Base-by-base conservation (phyloP, 2,113 vertebrate species). In the Myiagra hebetior region DNA sequence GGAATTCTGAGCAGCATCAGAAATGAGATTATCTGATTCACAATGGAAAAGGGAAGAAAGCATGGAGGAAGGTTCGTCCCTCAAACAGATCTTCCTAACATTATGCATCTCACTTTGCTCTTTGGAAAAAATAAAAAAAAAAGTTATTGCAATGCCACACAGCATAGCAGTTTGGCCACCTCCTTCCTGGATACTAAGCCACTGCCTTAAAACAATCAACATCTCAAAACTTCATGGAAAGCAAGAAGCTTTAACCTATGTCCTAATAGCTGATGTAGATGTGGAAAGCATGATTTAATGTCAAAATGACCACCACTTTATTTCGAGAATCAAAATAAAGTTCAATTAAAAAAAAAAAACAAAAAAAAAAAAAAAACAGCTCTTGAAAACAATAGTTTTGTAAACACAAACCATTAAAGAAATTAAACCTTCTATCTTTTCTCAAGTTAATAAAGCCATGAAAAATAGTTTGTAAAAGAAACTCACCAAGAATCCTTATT, bases 1-100 rank as follows among this genome's bases (percentile, higher is more conserved):
- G 16, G 46, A 93, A 92, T 37, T 53, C 79, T 83, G 31, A 88
- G 84, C 60, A 88, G 79, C 88, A 96, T 80, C 79, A 84, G 56
- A 85, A 96, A 95, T 92, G 21, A 95, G 50, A 88, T 94, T 64
- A 76, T 60, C 78, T 35, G 55, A 93, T 80, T 52, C 0, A 0
- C 53, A 85, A 49, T 0, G 2, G 41, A 50, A 88, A 83, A 80
- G 13, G 11, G 27, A 85, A 90, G 28, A 49, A 69, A 74, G 63
- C 0, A 2, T 5, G 21, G 42, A 82, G 20, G 6, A 46, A 72
- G 31, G 8, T 16, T 62, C 72, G 50, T 65, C 1, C 1, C 42
- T 69, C 26, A 93, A 62, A 83, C 0, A 69, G 46, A 72, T 26
- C 2, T 49, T 49, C 24, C 24, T 82, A 78, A 53, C 28, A 18